Percentiles rank a stretch among this genome's conserved stretches.
Evolutionary conservation across 2,888 invertebrate genomes (phyloP).

Genomic region (Pelosia muscerda): DNA sequence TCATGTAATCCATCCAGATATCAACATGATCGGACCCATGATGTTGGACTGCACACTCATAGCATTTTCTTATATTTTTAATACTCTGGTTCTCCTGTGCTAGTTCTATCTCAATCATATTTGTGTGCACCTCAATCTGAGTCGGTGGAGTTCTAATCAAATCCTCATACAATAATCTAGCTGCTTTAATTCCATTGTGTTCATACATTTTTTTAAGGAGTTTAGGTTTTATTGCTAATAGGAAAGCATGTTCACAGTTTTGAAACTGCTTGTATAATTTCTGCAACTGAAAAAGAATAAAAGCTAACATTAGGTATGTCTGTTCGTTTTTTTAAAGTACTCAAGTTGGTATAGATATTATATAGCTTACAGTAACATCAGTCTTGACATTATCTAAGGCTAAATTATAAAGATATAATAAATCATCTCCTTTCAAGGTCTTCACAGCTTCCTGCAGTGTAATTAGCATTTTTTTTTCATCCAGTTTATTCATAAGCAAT

Average conservation of each 20-base stretch:
- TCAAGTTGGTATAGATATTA: neutral
- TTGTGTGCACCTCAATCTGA: constrained; percentile 87
- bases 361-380: constrained; percentile 67
- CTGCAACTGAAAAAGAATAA: constrained; percentile 69
- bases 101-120: constrained; percentile 87
- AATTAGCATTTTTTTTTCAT: constrained; percentile 72
- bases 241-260: constrained; percentile 80
- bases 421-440: constrained; percentile 66
- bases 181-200: constrained; percentile 82
- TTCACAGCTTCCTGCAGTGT: constrained; percentile 71
- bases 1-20: constrained; percentile 91
- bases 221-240: constrained; percentile 86
- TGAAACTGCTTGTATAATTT: constrained; percentile 74
- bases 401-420: constrained; percentile 71
- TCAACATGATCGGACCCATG: constrained; percentile 89
- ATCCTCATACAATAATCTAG: constrained; percentile 88
- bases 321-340: neutral
- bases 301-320: neutral
- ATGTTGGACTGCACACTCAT: constrained; percentile 88
- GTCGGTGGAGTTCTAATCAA: constrained; percentile 87
- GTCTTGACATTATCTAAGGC: constrained; percentile 71
- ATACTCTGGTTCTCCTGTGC: constrained; percentile 76
- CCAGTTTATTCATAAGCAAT: constrained; percentile 62
- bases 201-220: constrained; percentile 87
- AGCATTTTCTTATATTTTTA: constrained; percentile 86